Evolutionary conservation across 2,888 invertebrate genomes (phyloP).

Genomic region (Xestia c-nigrum): DNA sequence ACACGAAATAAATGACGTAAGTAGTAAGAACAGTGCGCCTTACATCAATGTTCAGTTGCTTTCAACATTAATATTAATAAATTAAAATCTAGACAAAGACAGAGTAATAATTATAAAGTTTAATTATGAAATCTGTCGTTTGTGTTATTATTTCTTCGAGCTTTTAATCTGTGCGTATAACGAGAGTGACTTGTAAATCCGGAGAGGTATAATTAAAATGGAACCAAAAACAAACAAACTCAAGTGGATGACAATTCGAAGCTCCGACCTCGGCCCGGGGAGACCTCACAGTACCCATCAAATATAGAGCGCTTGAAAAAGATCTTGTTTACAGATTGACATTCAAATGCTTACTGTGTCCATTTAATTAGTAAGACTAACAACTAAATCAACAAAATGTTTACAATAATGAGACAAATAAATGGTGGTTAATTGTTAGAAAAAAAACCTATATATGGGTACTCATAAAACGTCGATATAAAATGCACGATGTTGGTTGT

Average conservation of each 20-base stretch:
- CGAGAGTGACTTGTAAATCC: conserved; percentile 43
- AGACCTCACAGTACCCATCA: background rate
- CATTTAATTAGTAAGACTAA: background rate
- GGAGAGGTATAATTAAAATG: conserved; percentile 60
- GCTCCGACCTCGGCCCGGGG: background rate
- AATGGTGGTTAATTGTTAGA: too few species aligned
- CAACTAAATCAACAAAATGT: too few species aligned
- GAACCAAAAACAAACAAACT: conserved; percentile 64
- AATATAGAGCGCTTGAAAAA: conserved; percentile 9
- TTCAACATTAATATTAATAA: background rate
- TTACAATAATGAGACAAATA: too few species aligned
- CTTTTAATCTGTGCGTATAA: conserved; percentile 36
- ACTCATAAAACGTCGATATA: too few species aligned
- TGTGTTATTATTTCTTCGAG: conserved; percentile 21
- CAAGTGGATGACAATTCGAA: conserved; percentile 48
- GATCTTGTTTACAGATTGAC: background rate
- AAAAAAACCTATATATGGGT: too few species aligned
- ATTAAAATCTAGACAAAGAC: background rate
- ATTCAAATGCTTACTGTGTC: background rate
- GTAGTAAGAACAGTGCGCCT: background rate
- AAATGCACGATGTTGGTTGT: too few species aligned
- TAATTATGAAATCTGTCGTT: background rate
- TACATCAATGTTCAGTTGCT: background rate
- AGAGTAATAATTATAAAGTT: conserved; percentile 1
- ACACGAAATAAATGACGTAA: background rate